phyloP scores from a whole-genome alignment of 1,140 invertebrate genomes.

The Dreissena rostriformis region DNA sequence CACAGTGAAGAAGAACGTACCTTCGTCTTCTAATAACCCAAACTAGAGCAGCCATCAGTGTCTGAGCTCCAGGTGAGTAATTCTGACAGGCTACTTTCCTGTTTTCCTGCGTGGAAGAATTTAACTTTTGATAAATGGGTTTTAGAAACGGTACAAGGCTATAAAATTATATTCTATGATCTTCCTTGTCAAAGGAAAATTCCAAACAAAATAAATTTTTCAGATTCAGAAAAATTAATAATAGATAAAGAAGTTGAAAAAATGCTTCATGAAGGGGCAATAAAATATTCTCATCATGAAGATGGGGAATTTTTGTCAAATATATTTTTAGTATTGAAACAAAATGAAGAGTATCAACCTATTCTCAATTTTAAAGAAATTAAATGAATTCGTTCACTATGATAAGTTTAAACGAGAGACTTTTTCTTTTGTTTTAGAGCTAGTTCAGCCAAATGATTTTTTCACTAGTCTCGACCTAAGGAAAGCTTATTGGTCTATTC shows the following conservation, averaged over 20 bases:
- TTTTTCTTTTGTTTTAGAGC: conserved; percentile 26
- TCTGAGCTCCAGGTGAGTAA: no score
- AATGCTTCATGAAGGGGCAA: conserved; percentile 40
- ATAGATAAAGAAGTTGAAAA: conserved; percentile 20
- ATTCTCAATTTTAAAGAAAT: conserved; percentile 56
- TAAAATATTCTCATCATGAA: conserved; percentile 8
- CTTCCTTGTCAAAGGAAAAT: neutral
- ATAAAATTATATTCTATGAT: conserved; percentile 1
- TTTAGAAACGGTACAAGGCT: conserved; percentile 28
- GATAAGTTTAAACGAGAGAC: conserved; percentile 61
- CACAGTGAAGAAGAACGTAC: no score
- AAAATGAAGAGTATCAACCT: conserved; percentile 36
- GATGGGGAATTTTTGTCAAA: conserved; percentile 56
- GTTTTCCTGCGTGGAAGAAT: conserved; percentile 2
- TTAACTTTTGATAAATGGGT: conserved; percentile 27
- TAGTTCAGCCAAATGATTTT: conserved; percentile 43
- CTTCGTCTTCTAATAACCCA: no score
- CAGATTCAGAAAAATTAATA: conserved; percentile 3
- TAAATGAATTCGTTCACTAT: conserved; percentile 55
- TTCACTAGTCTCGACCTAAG: conserved; percentile 26
- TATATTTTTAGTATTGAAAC: conserved; percentile 54
- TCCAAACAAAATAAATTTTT: conserved; percentile 42
- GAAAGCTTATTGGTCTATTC: conserved; percentile 32
- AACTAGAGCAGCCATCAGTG: no score
- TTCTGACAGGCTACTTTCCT: no score